Evolutionary conservation across 2,888 invertebrate species (phyloP), one percentile per base, ranked within the genome.

Genomic region (Eumerus sabulonum): DNA sequence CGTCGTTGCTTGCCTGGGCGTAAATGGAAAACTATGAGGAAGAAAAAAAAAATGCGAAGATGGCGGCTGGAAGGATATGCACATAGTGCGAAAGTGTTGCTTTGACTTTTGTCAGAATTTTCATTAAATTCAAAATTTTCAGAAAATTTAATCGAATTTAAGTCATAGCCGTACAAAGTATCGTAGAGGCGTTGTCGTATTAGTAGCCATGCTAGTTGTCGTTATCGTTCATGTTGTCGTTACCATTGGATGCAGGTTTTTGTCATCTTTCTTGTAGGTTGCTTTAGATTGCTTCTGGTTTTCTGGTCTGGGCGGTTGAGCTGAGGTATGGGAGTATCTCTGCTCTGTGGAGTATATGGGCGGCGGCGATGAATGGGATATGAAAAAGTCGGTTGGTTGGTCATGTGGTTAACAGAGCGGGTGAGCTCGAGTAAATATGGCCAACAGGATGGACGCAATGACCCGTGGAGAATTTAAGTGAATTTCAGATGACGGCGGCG

Each of bases 21-120:
- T 27, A 7, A 7, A 27, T 4, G 7, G 27, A 27, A 27, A 27
- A 27, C n/a, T n/a, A n/a, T n/a, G n/a, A n/a, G n/a, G 27, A 27
- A 7, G 7, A 27, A 27, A 27, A 4, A 27, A 27, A 27, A 27
- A 27, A 2, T 4, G 27, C 3, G 7, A 27, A 27, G 27, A 27
- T 27, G 27, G 27, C 27, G 27, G 27, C 7, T 2, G 27, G 7
- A 27, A 27, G 27, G 27, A 27, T 27, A 27, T 27, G 27, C 27
- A 27, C 27, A 27, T 27, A 7, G 27, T 27, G 27, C 2, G 27
- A 27, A 44, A 66, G 53, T 56, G 70, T 48, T 64, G 71, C 76
- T 76, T 76, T 71, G 76, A 71, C 71, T 71, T 76, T 66, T 76
- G 71, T 76, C 71, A 76, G 66, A 76, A 76, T 76, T 76, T 76